These are phyloP conservation scores for Lophochroa leadbeateri DNA, from an alignment of 2,113 vertebrate species.

Conservation along the genomic window DNA sequence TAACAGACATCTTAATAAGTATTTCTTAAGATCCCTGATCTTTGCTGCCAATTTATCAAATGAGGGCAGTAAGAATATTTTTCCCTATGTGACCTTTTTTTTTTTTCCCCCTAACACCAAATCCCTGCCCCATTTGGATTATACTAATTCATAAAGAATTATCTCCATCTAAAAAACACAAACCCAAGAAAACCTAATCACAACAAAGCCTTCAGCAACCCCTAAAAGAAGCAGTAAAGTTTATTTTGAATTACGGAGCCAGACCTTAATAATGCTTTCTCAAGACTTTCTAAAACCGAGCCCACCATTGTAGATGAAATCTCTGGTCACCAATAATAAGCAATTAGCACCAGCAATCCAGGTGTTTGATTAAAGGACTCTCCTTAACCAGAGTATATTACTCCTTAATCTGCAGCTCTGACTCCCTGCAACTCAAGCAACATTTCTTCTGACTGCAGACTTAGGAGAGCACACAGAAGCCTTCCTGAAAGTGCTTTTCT, in stretches of 20 bases:
- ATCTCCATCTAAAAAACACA: neutral
- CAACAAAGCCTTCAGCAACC: neutral
- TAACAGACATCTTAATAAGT: neutral
- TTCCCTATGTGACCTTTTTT: neutral
- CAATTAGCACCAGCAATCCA: neutral
- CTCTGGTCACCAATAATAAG: neutral
- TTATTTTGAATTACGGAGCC: neutral
- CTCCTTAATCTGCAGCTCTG: neutral
- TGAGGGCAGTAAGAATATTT: neutral
- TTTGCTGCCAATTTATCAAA: neutral
- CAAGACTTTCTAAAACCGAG: neutral
- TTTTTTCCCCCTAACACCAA: neutral
- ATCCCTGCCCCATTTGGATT: neutral
- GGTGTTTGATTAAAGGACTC: neutral
- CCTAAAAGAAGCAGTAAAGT: neutral
- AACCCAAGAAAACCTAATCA: neutral
- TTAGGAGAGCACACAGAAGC: fast-evolving
- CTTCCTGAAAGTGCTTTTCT: neutral
- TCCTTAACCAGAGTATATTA: neutral
- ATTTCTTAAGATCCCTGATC: neutral
- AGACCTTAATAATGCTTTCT: neutral
- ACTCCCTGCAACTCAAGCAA: neutral
- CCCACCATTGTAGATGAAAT: neutral
- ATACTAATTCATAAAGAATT: neutral
- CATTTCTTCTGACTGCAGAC: neutral